These are phyloP conservation scores for Calephelis perditalis DNA, from an alignment of 2,888 invertebrate species.

Conservation along the genomic window DNA sequence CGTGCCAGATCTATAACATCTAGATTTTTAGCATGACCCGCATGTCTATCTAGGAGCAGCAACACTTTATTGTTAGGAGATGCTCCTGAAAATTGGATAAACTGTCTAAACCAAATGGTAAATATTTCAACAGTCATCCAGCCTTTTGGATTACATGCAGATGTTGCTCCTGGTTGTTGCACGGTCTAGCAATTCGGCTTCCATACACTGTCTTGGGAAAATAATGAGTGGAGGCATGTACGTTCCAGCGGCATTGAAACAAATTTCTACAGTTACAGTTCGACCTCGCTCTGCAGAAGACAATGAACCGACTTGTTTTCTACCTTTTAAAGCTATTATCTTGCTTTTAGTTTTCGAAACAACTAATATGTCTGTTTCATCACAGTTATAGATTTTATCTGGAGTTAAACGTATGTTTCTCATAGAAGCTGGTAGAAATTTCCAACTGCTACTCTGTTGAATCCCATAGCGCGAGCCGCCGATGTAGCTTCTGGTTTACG, in stretches of 20 bases:
- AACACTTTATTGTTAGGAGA: conserved; percentile 18
- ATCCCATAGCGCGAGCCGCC: conserved; percentile 39
- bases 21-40: conserved; percentile 28
- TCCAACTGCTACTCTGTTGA: conserved; percentile 35
- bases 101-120: conserved; percentile 30
- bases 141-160: conserved; percentile 31
- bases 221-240: conserved; percentile 34
- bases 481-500: conserved; percentile 33
- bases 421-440: conserved; percentile 29
- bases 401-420: conserved; percentile 28
- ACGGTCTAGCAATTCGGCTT: conserved; percentile 33
- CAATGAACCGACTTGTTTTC: conserved; percentile 33
- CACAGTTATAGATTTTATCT: conserved; percentile 27
- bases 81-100: conserved; percentile 19
- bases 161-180: conserved; percentile 32
- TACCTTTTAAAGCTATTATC: conserved; percentile 32
- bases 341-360: conserved; percentile 33
- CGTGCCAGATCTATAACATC: conserved; percentile 20
- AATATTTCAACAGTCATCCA: conserved; percentile 34
- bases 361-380: conserved; percentile 32
- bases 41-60: conserved; percentile 11
- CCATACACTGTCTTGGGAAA: conserved; percentile 35
- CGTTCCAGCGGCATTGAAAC: conserved; percentile 33
- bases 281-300: conserved; percentile 36
- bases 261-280: conserved; percentile 35